Conservation (phyloP, 2,797 vertebrate species). For the Enteromius trimaculatus region DNA sequence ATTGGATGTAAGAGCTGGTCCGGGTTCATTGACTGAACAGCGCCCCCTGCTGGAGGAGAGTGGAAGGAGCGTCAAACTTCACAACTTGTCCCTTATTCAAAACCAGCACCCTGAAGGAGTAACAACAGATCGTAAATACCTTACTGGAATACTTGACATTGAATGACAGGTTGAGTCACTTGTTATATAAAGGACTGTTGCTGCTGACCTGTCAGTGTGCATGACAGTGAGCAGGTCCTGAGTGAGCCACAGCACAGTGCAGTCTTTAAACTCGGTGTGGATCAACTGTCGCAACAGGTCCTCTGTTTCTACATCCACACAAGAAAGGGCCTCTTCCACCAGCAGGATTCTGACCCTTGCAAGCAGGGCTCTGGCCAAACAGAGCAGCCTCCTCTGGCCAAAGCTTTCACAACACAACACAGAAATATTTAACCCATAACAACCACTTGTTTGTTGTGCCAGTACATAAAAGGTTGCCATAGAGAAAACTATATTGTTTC, state of each 20-base stretch:
- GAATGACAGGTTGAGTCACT: conserved; percentile 19
- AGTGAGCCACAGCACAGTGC: conserved; percentile 71
- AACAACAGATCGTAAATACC: conserved; percentile 49
- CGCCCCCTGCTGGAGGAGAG: conserved; percentile 62
- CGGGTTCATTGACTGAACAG: conserved; percentile 63
- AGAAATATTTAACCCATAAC: conserved; percentile 18
- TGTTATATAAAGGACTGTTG: background rate
- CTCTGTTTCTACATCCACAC: conserved; percentile 70
- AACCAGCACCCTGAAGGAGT: conserved; percentile 69
- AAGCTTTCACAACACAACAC: conserved; percentile 18
- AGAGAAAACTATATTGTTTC: conserved; percentile 3
- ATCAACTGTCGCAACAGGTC: conserved; percentile 69
- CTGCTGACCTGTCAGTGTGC: conserved; percentile 68
- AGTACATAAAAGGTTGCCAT: conserved; percentile 26
- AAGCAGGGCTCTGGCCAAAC: conserved; percentile 73
- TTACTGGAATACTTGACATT: background rate
- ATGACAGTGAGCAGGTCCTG: conserved; percentile 68
- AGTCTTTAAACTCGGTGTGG: conserved; percentile 68
- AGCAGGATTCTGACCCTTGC: conserved; percentile 72
- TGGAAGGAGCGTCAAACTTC: conserved; percentile 68
- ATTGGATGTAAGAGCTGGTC: background rate
- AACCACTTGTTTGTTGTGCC: conserved; percentile 24
- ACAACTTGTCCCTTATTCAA: conserved; percentile 68
- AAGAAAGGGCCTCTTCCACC: conserved; percentile 72
- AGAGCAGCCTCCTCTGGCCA: conserved; percentile 74